phyloP scores from a whole-genome alignment of 2,888 invertebrate genomes.

The Drosophila quinaria region DNA sequence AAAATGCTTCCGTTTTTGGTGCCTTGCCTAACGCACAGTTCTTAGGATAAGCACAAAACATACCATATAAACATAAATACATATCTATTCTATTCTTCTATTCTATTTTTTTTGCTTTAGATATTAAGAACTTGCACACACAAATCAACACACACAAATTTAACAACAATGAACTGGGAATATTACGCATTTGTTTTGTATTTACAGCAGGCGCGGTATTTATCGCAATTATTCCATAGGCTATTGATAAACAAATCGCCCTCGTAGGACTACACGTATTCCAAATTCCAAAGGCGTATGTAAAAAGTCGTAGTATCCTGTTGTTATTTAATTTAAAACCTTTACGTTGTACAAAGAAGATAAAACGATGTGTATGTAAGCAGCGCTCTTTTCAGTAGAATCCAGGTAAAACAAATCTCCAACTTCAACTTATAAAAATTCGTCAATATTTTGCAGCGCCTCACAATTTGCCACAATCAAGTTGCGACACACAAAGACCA shows the following conservation, averaged over 20 bases:
- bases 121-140: constrained; percentile 29
- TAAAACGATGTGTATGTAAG: constrained; percentile 20
- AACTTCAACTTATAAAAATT: constrained; percentile 46
- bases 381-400: constrained; percentile 37
- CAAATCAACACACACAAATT: constrained; percentile 23
- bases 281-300: constrained; percentile 28
- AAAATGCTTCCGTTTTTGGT: constrained; percentile 41
- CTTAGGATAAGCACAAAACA: constrained; percentile 37
- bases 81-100: constrained; percentile 30
- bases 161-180: constrained; percentile 11
- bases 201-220: constrained; percentile 83
- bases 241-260: constrained; percentile 63
- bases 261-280: constrained; percentile 19
- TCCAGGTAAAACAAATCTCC: constrained; percentile 7
- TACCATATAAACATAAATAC: constrained; percentile 28
- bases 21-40: constrained; percentile 46
- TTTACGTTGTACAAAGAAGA: background rate
- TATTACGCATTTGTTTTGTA: constrained; percentile 50
- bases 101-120: constrained; percentile 37
- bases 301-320: constrained; percentile 16
- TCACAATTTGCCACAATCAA: constrained; percentile 96
- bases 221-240: constrained; percentile 83
- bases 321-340: constrained; percentile 24
- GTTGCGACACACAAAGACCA: constrained; percentile 94
- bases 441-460: constrained; percentile 87